These are phyloP conservation scores for Ephestia elutella DNA, from an alignment of 1,140 invertebrate species.

Conservation along the genomic window DNA sequence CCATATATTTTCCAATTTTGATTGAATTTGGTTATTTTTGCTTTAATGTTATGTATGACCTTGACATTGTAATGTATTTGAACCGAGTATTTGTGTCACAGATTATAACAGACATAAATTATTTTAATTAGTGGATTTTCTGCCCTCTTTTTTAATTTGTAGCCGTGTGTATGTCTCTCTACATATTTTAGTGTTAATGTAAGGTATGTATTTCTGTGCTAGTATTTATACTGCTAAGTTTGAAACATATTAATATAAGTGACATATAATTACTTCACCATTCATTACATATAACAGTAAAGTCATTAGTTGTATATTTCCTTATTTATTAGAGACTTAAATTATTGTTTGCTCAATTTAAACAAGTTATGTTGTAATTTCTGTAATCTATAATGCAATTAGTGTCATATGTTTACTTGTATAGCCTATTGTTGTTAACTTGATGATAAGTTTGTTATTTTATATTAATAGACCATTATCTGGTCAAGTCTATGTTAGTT, in stretches of 20 bases:
- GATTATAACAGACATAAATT: too few species aligned
- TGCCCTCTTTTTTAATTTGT: too few species aligned
- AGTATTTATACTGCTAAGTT: too few species aligned
- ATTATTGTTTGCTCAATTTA: neutral
- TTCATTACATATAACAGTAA: neutral
- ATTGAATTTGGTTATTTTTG: too few species aligned
- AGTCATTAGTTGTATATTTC: neutral
- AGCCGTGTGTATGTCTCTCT: too few species aligned
- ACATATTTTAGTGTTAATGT: too few species aligned
- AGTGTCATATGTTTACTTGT: neutral
- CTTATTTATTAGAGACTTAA: neutral
- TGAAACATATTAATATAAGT: too few species aligned
- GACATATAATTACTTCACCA: neutral
- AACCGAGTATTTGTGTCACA: too few species aligned
- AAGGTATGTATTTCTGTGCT: too few species aligned
- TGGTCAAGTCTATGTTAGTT: too few species aligned
- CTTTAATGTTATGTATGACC: neutral
- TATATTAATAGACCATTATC: neutral
- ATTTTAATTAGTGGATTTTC: too few species aligned
- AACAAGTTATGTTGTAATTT: neutral
- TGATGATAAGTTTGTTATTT: neutral
- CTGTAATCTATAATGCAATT: neutral
- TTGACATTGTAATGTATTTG: neutral
- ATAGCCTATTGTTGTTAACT: neutral
- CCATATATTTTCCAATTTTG: too few species aligned